These are phyloP conservation scores for Agraylea sexmaculata DNA, from an alignment of 1,140 invertebrate genomes.

Conservation along the genomic window DNA sequence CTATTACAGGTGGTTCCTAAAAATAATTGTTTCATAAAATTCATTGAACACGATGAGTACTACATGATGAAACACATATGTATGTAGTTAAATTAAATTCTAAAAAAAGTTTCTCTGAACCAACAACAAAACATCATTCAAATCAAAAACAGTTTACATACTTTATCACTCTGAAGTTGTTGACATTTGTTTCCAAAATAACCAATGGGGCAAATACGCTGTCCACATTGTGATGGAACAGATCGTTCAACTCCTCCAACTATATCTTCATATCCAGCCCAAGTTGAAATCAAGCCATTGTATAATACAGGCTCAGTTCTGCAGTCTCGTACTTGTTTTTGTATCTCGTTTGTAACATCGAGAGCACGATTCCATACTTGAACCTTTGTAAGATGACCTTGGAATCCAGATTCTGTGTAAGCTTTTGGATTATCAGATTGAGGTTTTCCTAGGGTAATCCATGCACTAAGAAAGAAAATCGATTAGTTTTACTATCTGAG, in stretches of 20 bases:
- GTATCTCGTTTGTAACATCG: slow-evolving; percentile 85
- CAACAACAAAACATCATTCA: not conserved
- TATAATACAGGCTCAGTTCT: slow-evolving; percentile 85
- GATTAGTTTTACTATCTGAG: not conserved
- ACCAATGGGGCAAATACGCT: slow-evolving; percentile 73
- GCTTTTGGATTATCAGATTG: slow-evolving; percentile 58
- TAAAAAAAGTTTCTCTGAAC: not conserved
- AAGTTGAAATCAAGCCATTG: slow-evolving; percentile 73
- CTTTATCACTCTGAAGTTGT: slow-evolving; percentile 72
- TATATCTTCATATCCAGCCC: slow-evolving; percentile 85
- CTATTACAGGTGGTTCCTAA: slow-evolving; percentile 65
- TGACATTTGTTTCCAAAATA: slow-evolving; percentile 76
- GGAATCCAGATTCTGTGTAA: slow-evolving; percentile 80
- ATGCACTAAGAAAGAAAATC: slow-evolving; percentile 53
- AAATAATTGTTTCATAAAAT: slow-evolving; percentile 2
- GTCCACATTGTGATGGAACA: slow-evolving; percentile 83
- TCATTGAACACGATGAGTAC: not conserved
- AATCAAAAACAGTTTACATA: slow-evolving; percentile 21
- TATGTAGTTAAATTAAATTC: not conserved
- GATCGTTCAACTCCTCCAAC: slow-evolving; percentile 81
- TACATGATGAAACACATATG: slow-evolving; percentile 1
- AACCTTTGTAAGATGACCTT: slow-evolving; percentile 87
- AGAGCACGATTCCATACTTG: slow-evolving; percentile 88
- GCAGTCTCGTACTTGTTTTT: slow-evolving; percentile 84
- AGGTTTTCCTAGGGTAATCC: slow-evolving; percentile 85